These are phyloP conservation scores for Archocentrus centrarchus DNA, from an alignment of 2,113 vertebrate genomes.

Conservation along the genomic window DNA sequence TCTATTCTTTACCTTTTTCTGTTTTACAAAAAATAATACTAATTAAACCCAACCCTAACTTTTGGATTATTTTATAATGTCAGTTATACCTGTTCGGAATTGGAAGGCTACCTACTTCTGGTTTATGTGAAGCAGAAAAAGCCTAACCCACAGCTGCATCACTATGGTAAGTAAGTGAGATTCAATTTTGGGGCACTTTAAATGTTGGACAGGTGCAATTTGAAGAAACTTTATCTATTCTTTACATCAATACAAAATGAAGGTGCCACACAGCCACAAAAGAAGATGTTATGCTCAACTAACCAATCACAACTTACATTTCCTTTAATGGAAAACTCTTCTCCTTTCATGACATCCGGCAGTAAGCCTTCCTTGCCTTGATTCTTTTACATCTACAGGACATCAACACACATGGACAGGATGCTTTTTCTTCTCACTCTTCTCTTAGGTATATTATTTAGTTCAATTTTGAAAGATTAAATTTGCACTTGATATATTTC, in stretches of 20 bases:
- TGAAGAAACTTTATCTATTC: not conserved
- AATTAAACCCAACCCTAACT: too few species aligned
- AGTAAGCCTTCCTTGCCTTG: too few species aligned
- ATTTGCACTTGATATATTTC: not conserved
- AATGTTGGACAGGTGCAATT: not conserved
- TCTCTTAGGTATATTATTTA: conserved; percentile 7
- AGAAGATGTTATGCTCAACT: conserved; percentile 6
- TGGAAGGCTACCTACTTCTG: too few species aligned
- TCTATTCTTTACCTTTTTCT: too few species aligned
- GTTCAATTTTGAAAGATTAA: not conserved
- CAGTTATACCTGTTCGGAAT: too few species aligned
- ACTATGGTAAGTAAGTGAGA: not conserved
- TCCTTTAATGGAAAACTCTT: conserved; percentile 8
- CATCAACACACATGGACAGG: conserved; percentile 6
- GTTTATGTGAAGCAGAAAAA: too few species aligned
- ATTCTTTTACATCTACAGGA: not conserved
- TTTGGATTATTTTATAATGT: too few species aligned
- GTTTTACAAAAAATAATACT: too few species aligned
- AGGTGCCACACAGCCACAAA: not conserved
- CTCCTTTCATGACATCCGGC: not conserved
- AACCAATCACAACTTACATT: conserved; percentile 12
- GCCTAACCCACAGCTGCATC: not conserved
- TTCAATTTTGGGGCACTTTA: not conserved
- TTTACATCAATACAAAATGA: not conserved
- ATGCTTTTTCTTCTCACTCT: not conserved